These are phyloP conservation scores for Lacerta bilineata DNA, from an alignment of 2,797 vertebrate genomes.

Conservation along the genomic window DNA sequence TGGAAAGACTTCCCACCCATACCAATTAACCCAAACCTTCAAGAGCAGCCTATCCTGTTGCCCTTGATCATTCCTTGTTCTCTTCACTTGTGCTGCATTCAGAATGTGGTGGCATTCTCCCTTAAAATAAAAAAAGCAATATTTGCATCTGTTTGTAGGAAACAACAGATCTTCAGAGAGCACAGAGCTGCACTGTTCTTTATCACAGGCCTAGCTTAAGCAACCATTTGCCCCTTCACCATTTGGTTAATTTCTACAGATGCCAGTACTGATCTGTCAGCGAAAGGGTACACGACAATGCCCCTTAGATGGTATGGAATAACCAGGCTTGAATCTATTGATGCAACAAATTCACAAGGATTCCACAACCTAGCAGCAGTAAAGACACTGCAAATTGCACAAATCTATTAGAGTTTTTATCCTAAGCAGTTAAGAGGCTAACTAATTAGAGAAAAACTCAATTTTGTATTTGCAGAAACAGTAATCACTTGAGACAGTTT, in stretches of 20 bases:
- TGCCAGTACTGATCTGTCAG: neutral
- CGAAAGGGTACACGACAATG: too few species aligned
- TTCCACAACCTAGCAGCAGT: neutral
- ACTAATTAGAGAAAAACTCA: neutral
- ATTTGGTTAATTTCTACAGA: neutral
- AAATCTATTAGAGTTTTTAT: neutral
- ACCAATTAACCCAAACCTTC: constrained; percentile 74
- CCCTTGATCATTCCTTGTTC: constrained; percentile 70
- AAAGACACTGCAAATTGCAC: neutral
- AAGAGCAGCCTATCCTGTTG: constrained; percentile 66
- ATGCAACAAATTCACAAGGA: neutral
- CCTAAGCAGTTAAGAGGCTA: neutral
- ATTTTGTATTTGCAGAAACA: neutral
- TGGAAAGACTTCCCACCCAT: constrained; percentile 70
- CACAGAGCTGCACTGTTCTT: neutral
- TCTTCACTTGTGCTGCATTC: constrained; percentile 55
- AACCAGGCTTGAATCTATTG: neutral
- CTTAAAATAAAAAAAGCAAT: neutral
- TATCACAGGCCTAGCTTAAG: neutral
- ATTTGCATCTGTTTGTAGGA: neutral
- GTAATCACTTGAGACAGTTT: neutral
- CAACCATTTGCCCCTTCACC: neutral
- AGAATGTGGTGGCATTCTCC: constrained; percentile 54
- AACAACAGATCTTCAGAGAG: neutral
- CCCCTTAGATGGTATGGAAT: neutral